Base-by-base conservation (phyloP, 2,797 vertebrate genomes). In the Menidia menidia region DNA sequence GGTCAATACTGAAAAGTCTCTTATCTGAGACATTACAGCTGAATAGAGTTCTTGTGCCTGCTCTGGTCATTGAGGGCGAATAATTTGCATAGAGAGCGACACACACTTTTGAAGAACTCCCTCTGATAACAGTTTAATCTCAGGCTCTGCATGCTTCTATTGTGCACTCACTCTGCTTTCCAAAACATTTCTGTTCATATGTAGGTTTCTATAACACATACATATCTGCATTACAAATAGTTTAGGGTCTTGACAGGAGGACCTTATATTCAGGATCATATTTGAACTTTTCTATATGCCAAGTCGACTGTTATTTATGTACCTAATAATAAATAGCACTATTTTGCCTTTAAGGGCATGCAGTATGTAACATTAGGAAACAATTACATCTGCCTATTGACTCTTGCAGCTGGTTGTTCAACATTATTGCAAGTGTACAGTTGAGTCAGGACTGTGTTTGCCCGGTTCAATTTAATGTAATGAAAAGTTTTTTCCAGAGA, bases 81-180 rank as follows among this genome's bases (percentile, higher is more conserved):
- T 43, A 12, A 75, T 85, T 87, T 84, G 66, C 79, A 85, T 71
- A 31, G 44, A 71, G 43, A 54, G 57, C 1, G 44, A 77, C 18
- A 25, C 15, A 31, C 11, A 35, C 25, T 31, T 64, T 53, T 33
- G 14, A 3, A 63, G 45, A 58, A 65, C 30, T 43, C 16, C 5
- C 33, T 45, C 13, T 11, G 48, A 51, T 48, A 31, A 44, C 2
- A 19, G 33, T 10, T 18, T 48, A 42, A 7, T n/a, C 15, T 18
- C 12, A 56, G 71, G n/a, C 10, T 30, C 12, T 7, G 13, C 4
- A 33, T 15, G 15, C 32, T 32, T 53, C 32, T 42, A 42, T 57
- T 55, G 43, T 54, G 25, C 18, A 16, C 33, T 51, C 19, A 12
- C 3, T 25, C 16, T 31, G 6, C 30, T 43, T 65, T 11, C 6